A percentile compares a stretch with the other conserved stretches of the same genome.
Conservation (phyloP, 2,113 vertebrate genomes). For the Lota lota region DNA sequence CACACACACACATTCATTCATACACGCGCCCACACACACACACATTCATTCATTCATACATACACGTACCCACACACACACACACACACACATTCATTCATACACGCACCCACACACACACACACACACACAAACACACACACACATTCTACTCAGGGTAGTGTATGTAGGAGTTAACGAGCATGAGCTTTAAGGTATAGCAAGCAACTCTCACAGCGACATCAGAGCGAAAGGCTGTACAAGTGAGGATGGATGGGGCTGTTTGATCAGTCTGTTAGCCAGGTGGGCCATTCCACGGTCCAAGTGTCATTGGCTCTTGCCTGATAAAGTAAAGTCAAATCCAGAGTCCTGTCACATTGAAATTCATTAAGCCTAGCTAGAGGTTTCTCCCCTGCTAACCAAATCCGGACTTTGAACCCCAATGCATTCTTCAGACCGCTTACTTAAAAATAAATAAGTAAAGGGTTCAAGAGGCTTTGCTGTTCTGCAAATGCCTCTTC, state of each 20-base stretch:
- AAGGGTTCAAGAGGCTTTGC: conserved; percentile 26
- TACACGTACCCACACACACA: too few relatives aligned
- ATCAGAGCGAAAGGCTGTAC: conserved; percentile 9
- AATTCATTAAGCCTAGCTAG: conserved; percentile 44
- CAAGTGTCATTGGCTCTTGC: conserved; percentile 36
- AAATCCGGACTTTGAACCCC: conserved; percentile 23
- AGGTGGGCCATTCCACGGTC: conserved; percentile 50
- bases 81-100: too few relatives aligned
- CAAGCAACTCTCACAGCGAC: conserved; percentile 17
- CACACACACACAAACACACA: too few relatives aligned
- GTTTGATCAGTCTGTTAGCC: conserved; percentile 57
- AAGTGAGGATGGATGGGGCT: conserved; percentile 43
- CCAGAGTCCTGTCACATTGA: conserved; percentile 47
- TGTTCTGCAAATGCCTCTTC: conserved; percentile 6
- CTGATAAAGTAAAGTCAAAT: conserved; percentile 57
- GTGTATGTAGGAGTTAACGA: conserved; percentile 53
- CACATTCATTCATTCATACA: too few relatives aligned
- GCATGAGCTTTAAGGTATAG: conserved; percentile 38
- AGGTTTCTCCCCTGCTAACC: conserved; percentile 20
- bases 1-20: too few relatives aligned
- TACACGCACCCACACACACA: too few relatives aligned
- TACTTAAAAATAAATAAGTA: not conserved
- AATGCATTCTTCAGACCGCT: too few relatives aligned
- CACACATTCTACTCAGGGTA: conserved; percentile 6
- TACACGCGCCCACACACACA: too few relatives aligned